Evolutionary conservation across 2,113 vertebrate species (phyloP), one percentile per base, ranked within the genome.

Genomic region (Psittacus erithacus): DNA sequence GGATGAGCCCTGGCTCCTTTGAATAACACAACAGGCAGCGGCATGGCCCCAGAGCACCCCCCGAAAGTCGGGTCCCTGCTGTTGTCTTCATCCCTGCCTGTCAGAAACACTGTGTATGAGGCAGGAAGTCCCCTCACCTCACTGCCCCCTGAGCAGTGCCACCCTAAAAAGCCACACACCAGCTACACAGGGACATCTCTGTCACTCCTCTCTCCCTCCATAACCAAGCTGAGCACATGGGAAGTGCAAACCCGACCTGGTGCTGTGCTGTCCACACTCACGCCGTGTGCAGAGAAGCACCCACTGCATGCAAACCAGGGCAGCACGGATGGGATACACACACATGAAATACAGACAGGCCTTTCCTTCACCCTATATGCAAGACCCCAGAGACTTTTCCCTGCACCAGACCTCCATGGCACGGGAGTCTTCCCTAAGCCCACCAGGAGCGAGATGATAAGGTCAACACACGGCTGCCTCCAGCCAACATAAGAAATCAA

Each of bases 181-280:
- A 52, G 43, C 18, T 27, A 13, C 2, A 10, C 0, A 1, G 28
- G 23, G 38, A 39, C 43, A 64, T 5, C 5, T 67, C 60, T 71
- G 44, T 44, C 27, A 18, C 19, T 18, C 50, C 9, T 38, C 19
- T 31, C 16, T 38, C 8, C 6, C 8, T 3, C 1, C 6, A 41
- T 6, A 14, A 18, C 0, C 8, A 71, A 67, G 47, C 13, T 5
- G 16, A 49, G n/a, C 0, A 1, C 64, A 38, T 0, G 0, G 38
- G 38, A 57, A 84, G 13, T 0, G 1, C 55, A 93, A 44, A 82
- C 28, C 38, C 2, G 8, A n/a, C 31, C 41, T 16, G 39, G 28
- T 0, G 0, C 60, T 20, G 31, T 29, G 68, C 15, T 9, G 38
- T 11, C 31, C 28, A 13, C 12, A 3, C 57, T 38, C 47, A 57